Percentiles rank a stretch among this genome's conserved stretches.
These are phyloP conservation scores for Hemicrepidius hirtus DNA, from an alignment of 2,888 invertebrate species.

Conservation along the genomic window DNA sequence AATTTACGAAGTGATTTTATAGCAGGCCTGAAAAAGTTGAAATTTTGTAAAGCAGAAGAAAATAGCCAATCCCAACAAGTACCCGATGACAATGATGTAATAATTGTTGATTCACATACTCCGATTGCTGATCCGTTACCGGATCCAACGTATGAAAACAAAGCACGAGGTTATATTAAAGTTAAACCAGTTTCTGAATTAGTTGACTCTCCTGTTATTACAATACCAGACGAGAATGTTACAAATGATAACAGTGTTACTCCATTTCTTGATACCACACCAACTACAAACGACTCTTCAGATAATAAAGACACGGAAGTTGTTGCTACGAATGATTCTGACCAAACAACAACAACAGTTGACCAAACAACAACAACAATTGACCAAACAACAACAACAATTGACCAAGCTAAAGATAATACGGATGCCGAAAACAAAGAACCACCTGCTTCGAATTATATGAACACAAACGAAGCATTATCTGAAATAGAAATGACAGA, in stretches of 20 bases:
- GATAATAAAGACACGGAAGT: neutral
- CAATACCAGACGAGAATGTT: constrained; percentile 19
- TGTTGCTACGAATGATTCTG: neutral
- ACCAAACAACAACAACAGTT: too few relatives aligned
- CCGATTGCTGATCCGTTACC: neutral
- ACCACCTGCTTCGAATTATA: neutral
- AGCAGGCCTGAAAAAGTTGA: constrained; percentile 70
- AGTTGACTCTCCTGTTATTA: constrained; percentile 12
- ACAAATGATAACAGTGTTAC: neutral
- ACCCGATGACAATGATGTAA: constrained; percentile 73
- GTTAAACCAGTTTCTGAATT: constrained; percentile 38
- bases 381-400: neutral
- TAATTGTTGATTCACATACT: constrained; percentile 73
- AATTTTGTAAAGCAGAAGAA: constrained; percentile 66
- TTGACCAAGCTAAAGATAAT: neutral
- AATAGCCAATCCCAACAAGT: neutral
- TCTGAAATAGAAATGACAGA: constrained; percentile 37
- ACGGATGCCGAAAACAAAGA: neutral
- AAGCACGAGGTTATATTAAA: constrained; percentile 34
- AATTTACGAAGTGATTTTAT: constrained; percentile 76
- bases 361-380: neutral
- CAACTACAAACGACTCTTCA: too few relatives aligned
- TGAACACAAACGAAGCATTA: constrained; percentile 32
- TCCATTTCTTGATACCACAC: neutral
- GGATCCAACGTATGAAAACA: neutral